Evolutionary conservation across 1,140 invertebrate species (phyloP), one percentile per base, ranked within the genome.

Genomic region (Diachasmimorpha longicaudata): DNA sequence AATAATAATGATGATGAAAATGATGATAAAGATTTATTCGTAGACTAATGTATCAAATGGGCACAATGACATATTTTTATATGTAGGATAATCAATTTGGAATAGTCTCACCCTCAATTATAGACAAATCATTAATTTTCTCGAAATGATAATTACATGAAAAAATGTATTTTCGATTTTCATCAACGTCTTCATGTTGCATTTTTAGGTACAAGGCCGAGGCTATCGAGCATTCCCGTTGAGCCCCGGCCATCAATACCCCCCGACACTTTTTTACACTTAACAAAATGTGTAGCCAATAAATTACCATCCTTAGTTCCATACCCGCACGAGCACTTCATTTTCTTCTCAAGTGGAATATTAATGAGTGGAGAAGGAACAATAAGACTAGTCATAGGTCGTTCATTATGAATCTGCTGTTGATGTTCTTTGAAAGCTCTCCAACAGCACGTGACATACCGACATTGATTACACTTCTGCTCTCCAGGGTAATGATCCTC

Each of bases 311-410:
- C 92, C 48, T 84, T 84, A n/a, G 92, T 92, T 48, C 85, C 88
- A 84, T 93, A 95, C 10, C 93, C 94, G 85, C 95, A 96, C 23
- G 93, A 90, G 85, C 95, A 96, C 82, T 93, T 90, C 89, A 95
- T 90, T 81, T 89, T 88, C 76, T 89, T 90, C 31, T 91, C 89
- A 72, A 94, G 88, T 67, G 86, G 87, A 19, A 88, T 86, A 77
- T 86, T 88, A 5, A 88, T 83, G 0, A 89, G 79, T 13, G 88
- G 91, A 79, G 83, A 90, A 79, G 84, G 90, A 81, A 85, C 86
- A 70, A 89, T 86, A 70, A 80, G 87, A 87, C 87, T 91, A 85
- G 87, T 92, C 90, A 88, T 89, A 79, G 81, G 91, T 79, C 86
- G 87, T 85, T 90, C 90, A 81, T 89, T 90, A 81, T 84, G 90